Evolutionary conservation across 2,888 invertebrate genomes (phyloP), one percentile per base, ranked within the genome.

Genomic region (Lamellibrachia columna): DNA sequence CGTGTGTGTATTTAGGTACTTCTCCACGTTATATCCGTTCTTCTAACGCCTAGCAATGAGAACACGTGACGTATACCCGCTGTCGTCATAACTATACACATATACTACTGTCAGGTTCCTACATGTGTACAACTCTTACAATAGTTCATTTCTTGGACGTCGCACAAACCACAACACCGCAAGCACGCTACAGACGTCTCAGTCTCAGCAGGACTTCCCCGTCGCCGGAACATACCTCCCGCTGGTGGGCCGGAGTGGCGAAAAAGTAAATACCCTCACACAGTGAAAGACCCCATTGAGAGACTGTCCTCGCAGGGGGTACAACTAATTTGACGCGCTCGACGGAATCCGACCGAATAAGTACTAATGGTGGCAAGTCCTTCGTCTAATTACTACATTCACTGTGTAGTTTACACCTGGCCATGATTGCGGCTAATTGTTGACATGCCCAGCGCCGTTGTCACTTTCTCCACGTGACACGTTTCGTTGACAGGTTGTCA

Each of bases 271-370:
- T 75, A 75, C 75, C 75, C 22, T 22, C 22, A 75, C 75, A 75
- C 75, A 75, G 75, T 22, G 75, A 75, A 75, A 22, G 75, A 75
- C 75, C 22, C 15, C 75, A 75, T 75, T 75, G 75, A 75, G 75
- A 22, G 75, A 75, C 75, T 15, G 15, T 22, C 75, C 22, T 75
- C 22, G 75, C 75, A 4, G 75, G 75, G 75, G 75, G 75, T 75
- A 75, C 75, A 75, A 75, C 75, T 75, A 75, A 75, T 75, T 75
- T 75, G 75, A 75, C 75, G 75, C 75, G 75, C 75, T 75, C 75
- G 75, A 75, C 75, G 75, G 75, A 75, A 75, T 75, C 22, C 15
- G 75, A 15, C 75, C 15, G 75, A 75, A 75, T 22, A 75, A 22
- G 75, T 75, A 15, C n/a, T 75, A 75, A 75, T 22, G 75, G 75